Evolutionary conservation across 2,113 vertebrate genomes (phyloP), one percentile per base, ranked within the genome.

Genomic region (Scomber scombrus): DNA sequence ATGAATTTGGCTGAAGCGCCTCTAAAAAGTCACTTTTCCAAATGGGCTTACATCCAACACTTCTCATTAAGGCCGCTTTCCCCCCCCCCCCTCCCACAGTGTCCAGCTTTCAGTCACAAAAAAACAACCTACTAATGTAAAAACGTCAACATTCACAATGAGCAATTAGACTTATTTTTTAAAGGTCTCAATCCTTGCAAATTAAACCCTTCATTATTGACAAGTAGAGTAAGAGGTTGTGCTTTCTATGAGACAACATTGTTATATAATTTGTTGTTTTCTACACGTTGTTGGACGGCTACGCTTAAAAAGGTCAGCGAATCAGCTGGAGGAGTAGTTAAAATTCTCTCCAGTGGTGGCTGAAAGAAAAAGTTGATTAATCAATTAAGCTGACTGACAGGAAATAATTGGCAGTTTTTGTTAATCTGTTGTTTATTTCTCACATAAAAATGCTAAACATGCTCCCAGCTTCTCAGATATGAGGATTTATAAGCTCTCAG

Each of bases 91-190:
- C 1, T 60, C 51, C 67, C 54, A 52, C n/a, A 63, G 56, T 15
- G 4, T 43, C 52, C 60, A 23, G 31, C 82, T 51, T 56, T 55
- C 11, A 26, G 47, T 15, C 65, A 21, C 47, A 46, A 18, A 46
- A 29, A 76, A 26, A 26, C 23, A 26, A 71, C 34, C 31, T 73
- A 16, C 47, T 66, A n/a, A 12, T 75, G n/a, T 46, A 14, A 63
- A 80, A 68, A 43, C 46, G 31, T 50, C 57, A 55, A 83, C 77
- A 81, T 89, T 76, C 15, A 81, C 43, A 85, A 69, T 83, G 14
- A 57, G 34, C 67, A 68, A 71, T 81, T 84, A 81, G 55, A 67
- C 66, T 66, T 78, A 71, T 50, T 66, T 78, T 74, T 50, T 54
- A 77, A 83, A 81, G 61, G 76, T 82, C 72, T 66, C 46, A 6